These are phyloP conservation scores for Parotocinclus haroldoi DNA, from an alignment of 2,797 vertebrate genomes.

Conservation along the genomic window DNA sequence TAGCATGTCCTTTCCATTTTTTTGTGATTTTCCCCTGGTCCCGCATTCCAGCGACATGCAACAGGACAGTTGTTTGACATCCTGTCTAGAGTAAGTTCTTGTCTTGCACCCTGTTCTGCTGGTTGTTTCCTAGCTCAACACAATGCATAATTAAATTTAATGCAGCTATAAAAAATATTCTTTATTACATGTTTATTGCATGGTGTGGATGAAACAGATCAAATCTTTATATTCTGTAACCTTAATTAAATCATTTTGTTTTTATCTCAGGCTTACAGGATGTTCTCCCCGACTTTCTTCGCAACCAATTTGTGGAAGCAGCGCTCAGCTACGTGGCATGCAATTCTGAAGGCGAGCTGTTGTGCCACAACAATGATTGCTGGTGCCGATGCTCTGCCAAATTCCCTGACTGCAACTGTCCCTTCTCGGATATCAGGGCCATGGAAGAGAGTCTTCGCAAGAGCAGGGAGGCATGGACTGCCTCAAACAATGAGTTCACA, in stretches of 20 bases:
- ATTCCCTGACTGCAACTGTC: conserved; percentile 93
- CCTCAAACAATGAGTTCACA: conserved; percentile 84
- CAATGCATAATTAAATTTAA: too few species aligned
- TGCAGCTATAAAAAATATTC: too few species aligned
- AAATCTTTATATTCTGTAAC: neutral
- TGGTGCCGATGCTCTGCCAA: conserved; percentile 85
- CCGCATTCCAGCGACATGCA: too few species aligned
- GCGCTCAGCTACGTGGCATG: conserved; percentile 96
- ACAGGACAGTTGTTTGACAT: too few species aligned
- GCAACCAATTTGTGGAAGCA: conserved; percentile 87
- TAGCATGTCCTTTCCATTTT: too few species aligned
- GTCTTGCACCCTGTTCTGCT: too few species aligned
- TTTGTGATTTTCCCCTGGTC: too few species aligned
- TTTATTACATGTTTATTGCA: too few species aligned
- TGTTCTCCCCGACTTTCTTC: conserved; percentile 87
- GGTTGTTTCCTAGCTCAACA: too few species aligned
- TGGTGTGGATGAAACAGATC: too few species aligned
- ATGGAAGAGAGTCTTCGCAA: conserved; percentile 89
- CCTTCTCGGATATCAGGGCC: conserved; percentile 85
- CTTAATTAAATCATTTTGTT: conserved; percentile 5
- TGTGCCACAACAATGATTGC: conserved; percentile 90
- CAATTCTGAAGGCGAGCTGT: conserved; percentile 87
- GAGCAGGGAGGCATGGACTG: conserved; percentile 79
- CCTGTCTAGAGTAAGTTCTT: too few species aligned
- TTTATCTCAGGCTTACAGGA: conserved; percentile 82